Percentiles rank a stretch among this genome's conserved stretches.
Conservation (phyloP, 2,113 vertebrate genomes). For the Ptyas mucosa region DNA sequence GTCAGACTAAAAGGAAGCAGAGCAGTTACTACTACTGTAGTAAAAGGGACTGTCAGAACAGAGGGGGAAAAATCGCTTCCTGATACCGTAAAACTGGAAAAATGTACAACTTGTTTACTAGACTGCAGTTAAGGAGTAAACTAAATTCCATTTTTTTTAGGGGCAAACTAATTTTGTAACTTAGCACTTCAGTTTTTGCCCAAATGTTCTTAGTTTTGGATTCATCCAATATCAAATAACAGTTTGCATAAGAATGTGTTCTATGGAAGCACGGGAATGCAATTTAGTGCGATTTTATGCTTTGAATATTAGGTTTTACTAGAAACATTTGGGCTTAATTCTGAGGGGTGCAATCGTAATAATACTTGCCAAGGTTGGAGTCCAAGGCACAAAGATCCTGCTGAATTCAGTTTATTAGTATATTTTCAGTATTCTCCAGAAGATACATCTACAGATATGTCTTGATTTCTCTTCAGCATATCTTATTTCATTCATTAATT, state of each 20-base stretch:
- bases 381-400: neutral
- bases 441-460: neutral
- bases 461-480: neutral
- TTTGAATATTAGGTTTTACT: neutral
- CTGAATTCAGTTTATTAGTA: neutral
- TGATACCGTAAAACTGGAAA: neutral
- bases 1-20: neutral
- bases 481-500: neutral
- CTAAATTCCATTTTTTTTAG: neutral
- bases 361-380: neutral
- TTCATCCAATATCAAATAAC: neutral
- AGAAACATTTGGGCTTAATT: neutral
- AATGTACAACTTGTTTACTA: neutral
- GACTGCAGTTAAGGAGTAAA: neutral
- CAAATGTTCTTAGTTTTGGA: no score
- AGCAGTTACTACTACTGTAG: neutral
- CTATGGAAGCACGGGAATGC: neutral
- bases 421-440: neutral
- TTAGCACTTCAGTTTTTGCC: neutral
- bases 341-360: neutral
- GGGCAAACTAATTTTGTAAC: neutral
- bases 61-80: neutral
- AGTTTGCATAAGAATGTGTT: neutral
- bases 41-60: neutral
- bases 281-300: neutral